A percentile compares a stretch with the other conserved stretches of the same genome.
phyloP scores from a whole-genome alignment of 2,888 invertebrate species.

The Pyrocoelia pectoralis region DNA sequence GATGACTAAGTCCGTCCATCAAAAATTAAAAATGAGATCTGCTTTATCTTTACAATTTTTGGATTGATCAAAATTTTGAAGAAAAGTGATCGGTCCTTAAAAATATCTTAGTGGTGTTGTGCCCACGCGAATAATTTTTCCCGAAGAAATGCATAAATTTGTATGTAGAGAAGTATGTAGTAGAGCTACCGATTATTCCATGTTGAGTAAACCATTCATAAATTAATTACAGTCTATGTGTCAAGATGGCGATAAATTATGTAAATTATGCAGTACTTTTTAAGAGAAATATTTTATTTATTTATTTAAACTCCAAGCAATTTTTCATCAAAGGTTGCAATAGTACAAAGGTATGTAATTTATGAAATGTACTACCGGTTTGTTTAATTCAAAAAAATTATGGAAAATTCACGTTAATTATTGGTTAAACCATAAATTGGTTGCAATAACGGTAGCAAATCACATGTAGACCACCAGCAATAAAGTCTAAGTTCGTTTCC shows the following conservation, averaged over 20 bases:
- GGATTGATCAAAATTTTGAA: too few relatives aligned
- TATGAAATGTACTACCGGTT: conserved; percentile 1
- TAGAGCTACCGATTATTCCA: not conserved
- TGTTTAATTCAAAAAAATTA: conserved; percentile 4
- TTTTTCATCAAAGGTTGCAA: not conserved
- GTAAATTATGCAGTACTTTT: conserved; percentile 1
- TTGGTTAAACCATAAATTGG: conserved; percentile 1
- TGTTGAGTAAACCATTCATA: conserved; percentile 1
- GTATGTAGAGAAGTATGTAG: not conserved
- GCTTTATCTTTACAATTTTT: too few relatives aligned
- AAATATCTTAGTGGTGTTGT: too few relatives aligned
- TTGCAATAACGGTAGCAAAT: conserved; percentile 1
- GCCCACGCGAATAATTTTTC: not conserved
- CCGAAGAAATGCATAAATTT: not conserved
- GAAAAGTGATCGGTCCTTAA: too few relatives aligned
- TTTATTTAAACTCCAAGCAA: not conserved
- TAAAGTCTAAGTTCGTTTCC: not conserved
- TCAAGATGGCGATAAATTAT: not conserved
- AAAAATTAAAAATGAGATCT: too few relatives aligned
- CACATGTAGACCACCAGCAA: not conserved
- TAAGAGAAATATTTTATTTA: conserved; percentile 1
- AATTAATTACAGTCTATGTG: conserved; percentile 1
- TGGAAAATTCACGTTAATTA: conserved; percentile 3
- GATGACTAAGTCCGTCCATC: too few relatives aligned
- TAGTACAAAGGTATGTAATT: not conserved